Base-by-base conservation (phyloP, 1,140 invertebrate species). In the Venturia canescens region DNA sequence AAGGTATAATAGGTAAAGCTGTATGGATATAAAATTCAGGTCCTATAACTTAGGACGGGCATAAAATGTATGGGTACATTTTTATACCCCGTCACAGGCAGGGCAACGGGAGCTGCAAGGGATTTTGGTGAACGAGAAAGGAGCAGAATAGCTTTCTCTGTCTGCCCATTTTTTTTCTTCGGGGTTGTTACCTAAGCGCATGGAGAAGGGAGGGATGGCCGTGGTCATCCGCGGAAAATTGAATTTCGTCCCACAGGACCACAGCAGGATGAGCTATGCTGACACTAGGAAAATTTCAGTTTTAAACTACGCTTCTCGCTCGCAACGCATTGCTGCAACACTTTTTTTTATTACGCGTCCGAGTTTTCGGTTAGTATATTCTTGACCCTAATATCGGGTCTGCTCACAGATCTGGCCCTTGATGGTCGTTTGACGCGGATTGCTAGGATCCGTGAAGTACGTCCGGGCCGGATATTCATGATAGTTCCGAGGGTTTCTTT, bases 171-270 rank as follows among this genome's bases (percentile, higher is more conserved):
- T 21, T 53, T 21, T 53, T 21, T 53, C 60, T 63, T 3, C 5
- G 34, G 53, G 16, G n/a, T 29, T 27, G 23, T 23, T 63, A 63
- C 60, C 66, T 69, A 31, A 16, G 27, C 44, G 26, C 44, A 23
- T 57, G 29, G 18, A 15, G 60, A n/a, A 26, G 9, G 79, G 83
- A 78, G 87, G 87, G 83, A 88, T 85, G 90, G 66, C 86, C 86
- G 84, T 89, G 90, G 90, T 91, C 91, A 92, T 91, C 89, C 87
- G 84, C 76, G 88, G 90, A 86, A 92, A 91, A 92, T 92, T 92
- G 91, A 92, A 92, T 92, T 89, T 85, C 83, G 87, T 92, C 91
- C 89, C 91, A 81, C 78, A 89, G 89, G 91, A 90, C 84, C 83
- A 26, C 50, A 77, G 86, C 31, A 34, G 84, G 83, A 89, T 90